Conservation (phyloP, 2,888 invertebrate genomes). For the Apamea anceps region DNA sequence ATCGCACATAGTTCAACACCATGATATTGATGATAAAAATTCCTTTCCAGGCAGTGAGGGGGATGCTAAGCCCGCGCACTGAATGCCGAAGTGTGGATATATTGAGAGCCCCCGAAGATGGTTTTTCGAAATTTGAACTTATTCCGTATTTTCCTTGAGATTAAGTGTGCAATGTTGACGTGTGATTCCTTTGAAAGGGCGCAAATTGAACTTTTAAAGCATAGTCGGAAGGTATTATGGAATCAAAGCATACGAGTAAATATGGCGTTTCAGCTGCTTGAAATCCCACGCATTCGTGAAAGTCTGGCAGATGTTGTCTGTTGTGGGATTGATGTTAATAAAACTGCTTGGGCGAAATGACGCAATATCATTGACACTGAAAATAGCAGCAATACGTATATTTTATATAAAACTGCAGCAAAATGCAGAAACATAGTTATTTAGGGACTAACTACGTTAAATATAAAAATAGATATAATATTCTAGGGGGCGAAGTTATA, state of each 20-base stretch:
- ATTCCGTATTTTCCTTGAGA: constrained; percentile 46
- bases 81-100: constrained; percentile 64
- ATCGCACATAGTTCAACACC: constrained; percentile 70
- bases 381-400: not conserved
- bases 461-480: not conserved
- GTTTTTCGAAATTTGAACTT: constrained; percentile 52
- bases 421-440: not conserved
- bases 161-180: constrained; percentile 31
- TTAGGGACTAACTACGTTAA: not conserved
- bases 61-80: constrained; percentile 57
- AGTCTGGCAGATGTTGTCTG: not conserved
- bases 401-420: not conserved
- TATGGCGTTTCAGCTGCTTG: not conserved
- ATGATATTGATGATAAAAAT: constrained; percentile 86
- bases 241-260: not conserved
- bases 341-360: not conserved
- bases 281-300: not conserved
- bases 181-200: not conserved
- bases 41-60: constrained; percentile 74
- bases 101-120: constrained; percentile 50
- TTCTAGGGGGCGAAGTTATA: too few species aligned
- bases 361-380: not conserved
- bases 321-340: not conserved
- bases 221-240: not conserved
- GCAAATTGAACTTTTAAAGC: constrained; percentile 3